Evolutionary conservation across 2,888 invertebrate genomes (phyloP).

Genomic region (Galerucella pusilla): DNA sequence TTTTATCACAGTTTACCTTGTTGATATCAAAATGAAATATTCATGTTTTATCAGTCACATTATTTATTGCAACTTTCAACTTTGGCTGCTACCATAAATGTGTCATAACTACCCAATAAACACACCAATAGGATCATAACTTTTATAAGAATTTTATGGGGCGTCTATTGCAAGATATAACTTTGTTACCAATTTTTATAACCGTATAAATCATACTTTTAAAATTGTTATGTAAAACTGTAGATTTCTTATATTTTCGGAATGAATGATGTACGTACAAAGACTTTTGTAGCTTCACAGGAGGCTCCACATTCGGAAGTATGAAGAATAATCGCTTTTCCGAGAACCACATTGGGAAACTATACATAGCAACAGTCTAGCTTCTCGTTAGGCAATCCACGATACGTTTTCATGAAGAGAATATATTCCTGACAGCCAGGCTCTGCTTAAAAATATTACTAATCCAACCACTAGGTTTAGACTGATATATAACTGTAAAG

Average conservation of each 20-base stretch:
- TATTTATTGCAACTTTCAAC: neutral
- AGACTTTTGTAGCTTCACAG: neutral
- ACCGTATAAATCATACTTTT: constrained; percentile 7
- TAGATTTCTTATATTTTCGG: neutral
- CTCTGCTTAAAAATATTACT: too few relatives aligned
- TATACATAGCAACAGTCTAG: too few relatives aligned
- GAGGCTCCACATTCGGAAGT: too few relatives aligned
- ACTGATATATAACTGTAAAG: too few relatives aligned
- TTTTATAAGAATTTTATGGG: constrained; percentile 8
- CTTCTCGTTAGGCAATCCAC: too few relatives aligned
- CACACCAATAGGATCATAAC: constrained; percentile 11
- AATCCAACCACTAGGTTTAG: too few relatives aligned
- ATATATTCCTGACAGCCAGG: too few relatives aligned
- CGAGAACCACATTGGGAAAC: too few relatives aligned
- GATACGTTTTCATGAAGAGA: too few relatives aligned
- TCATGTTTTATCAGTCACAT: neutral
- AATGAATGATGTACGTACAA: neutral
- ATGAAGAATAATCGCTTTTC: too few relatives aligned
- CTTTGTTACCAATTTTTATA: constrained; percentile 11
- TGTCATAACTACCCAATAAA: constrained; percentile 9
- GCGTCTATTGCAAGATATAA: constrained; percentile 5
- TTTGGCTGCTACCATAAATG: neutral
- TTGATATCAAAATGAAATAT: neutral
- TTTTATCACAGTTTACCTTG: too few relatives aligned
- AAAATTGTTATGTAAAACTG: neutral